Base-by-base conservation (phyloP, 2,797 vertebrate genomes). In the Hipposideros larvatus region DNA sequence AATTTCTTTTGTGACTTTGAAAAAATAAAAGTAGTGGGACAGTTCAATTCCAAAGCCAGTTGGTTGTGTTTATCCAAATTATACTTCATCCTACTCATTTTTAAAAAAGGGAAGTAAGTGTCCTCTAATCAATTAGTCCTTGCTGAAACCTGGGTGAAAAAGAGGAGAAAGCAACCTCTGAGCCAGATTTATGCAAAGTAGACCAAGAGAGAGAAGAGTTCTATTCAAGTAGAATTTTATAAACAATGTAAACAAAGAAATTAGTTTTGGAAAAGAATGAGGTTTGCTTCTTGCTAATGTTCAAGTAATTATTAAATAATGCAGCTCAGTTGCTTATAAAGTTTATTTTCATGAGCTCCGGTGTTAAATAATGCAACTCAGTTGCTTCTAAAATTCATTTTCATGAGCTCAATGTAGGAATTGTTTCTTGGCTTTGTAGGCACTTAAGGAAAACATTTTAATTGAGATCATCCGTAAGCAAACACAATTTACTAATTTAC, bases 311-410 rank as follows among this genome's bases (percentile, higher is more conserved):
- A 91, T 95, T 96, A 97, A 97, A 92, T 96, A 94, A 96, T 92
- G 80, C 80, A 61, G 66, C 89, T 22, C 63, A 84, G 5, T 91
- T 92, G 82, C 7, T 87, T 93, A 26, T 90, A 80, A 87, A 87
- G 82, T 87, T 94, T 55, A 95, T 90, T 94, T 95, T 55, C 92
- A 7, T 53, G 75, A 95, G 41, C 61, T 86, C 22, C 88, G 89
- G 66, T 75, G 73, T 95, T 97, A 97, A 97, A 91, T 96, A 95
- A 96, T 94, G 86, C 74, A 68, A 55, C 90, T n/a, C 71, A 74
- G 7, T 93, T 92, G 84, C 7, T 91, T 94, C 31, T 91, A 84
- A 91, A 91, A 85, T 90, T 95, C 59, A 96, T 91, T 94, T 96
- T 55, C 92, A 9, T 48, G 75, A 95, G 48, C 74, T 89, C 31